Conservation (phyloP, 2,888 invertebrate species). For the Hetaerina titia region DNA sequence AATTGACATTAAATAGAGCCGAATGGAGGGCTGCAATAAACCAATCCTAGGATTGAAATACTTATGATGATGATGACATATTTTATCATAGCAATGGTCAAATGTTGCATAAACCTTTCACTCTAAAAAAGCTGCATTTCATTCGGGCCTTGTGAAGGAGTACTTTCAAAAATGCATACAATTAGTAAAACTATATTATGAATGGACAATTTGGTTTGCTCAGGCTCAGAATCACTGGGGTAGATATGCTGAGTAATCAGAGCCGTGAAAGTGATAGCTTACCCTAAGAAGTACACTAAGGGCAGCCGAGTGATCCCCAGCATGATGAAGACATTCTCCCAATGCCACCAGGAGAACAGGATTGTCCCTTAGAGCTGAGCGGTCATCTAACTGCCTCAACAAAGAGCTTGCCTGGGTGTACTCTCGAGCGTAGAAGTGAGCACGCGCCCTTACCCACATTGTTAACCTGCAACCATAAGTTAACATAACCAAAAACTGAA, state of each 20-base stretch:
- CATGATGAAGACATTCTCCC: constrained; percentile 86
- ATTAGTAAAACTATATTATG: too few species aligned
- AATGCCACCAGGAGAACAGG: constrained; percentile 83
- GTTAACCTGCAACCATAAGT: constrained; percentile 74
- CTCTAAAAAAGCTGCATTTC: too few species aligned
- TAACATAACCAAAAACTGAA: background rate
- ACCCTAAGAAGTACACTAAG: constrained; percentile 78
- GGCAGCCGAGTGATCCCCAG: constrained; percentile 85
- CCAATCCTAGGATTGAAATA: too few species aligned
- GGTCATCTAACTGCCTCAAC: constrained; percentile 84
- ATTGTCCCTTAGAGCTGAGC: constrained; percentile 84
- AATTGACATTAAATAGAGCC: too few species aligned
- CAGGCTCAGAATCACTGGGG: too few species aligned
- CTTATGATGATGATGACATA: too few species aligned
- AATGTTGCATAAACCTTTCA: too few species aligned
- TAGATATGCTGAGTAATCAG: background rate
- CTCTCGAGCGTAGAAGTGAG: constrained; percentile 84
- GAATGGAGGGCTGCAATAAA: too few species aligned
- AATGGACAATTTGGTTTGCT: too few species aligned
- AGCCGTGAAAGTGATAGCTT: background rate
- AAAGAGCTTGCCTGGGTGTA: constrained; percentile 84
- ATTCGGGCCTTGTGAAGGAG: too few species aligned
- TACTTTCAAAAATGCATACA: too few species aligned
- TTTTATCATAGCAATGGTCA: too few species aligned
- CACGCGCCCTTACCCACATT: constrained; percentile 78